Conservation (phyloP, 2,888 invertebrate species). For the Tribolium freemani region DNA sequence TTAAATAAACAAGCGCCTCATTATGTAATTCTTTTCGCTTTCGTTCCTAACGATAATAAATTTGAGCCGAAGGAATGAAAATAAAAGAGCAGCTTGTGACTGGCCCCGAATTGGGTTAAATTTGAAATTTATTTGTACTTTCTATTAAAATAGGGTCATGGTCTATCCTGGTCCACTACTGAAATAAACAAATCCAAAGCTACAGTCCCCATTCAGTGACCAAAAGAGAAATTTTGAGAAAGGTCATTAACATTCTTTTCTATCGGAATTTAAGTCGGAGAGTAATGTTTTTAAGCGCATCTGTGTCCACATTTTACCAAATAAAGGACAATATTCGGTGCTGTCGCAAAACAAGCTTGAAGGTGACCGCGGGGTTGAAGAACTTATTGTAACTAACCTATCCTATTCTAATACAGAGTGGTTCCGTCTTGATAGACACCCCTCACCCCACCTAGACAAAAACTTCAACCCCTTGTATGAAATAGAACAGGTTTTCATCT, state of each 20-base stretch:
- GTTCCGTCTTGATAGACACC: conserved; percentile 14
- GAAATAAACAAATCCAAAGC: conserved; percentile 17
- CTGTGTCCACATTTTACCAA: too few species aligned
- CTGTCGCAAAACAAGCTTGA: conserved; percentile 3
- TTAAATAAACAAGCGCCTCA: too few species aligned
- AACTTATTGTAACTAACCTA: conserved; percentile 28
- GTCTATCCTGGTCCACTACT: conserved; percentile 20
- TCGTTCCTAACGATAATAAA: too few species aligned
- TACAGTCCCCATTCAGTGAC: conserved; percentile 3
- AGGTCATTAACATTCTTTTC: conserved; percentile 37
- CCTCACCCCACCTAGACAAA: background rate
- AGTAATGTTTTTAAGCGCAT: background rate
- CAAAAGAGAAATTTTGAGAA: conserved; percentile 39
- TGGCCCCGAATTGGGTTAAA: conserved; percentile 21
- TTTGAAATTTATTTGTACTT: conserved; percentile 35
- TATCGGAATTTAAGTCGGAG: conserved; percentile 6
- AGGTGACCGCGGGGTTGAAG: conserved; percentile 9
- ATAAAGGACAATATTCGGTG: background rate
- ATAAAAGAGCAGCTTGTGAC: background rate
- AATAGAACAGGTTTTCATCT: conserved; percentile 6
- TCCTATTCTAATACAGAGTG: conserved; percentile 20
- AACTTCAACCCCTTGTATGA: conserved; percentile 13
- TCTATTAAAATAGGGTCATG: conserved; percentile 36
- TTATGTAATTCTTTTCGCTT: too few species aligned
- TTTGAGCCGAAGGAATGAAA: background rate